These are phyloP conservation scores for Drosophila atripex DNA, from an alignment of 2,888 invertebrate genomes.

Conservation along the genomic window DNA sequence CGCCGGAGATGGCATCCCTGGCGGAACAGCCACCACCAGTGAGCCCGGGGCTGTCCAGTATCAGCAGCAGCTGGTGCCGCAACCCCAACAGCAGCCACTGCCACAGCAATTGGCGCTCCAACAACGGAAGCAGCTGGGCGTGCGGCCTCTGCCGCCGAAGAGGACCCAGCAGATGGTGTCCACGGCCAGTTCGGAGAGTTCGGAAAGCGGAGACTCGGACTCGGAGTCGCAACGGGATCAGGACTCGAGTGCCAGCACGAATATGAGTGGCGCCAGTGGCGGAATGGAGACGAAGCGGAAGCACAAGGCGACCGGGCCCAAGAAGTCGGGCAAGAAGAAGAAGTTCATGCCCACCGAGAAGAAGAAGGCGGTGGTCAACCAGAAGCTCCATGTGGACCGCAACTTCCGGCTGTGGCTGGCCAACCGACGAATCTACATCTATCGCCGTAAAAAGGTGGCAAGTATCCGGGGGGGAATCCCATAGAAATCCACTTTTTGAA, in stretches of 20 bases:
- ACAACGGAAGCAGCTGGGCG: not conserved
- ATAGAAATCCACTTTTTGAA: not conserved
- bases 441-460: slow-evolving; percentile 65
- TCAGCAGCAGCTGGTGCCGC: not conserved
- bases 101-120: not conserved
- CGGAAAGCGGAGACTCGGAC: slow-evolving; percentile 12
- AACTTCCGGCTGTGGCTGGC: slow-evolving; percentile 75
- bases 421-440: slow-evolving; percentile 73
- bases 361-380: slow-evolving; percentile 16
- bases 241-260: slow-evolving; percentile 12
- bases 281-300: slow-evolving; percentile 18
- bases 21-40: not conserved
- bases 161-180: not conserved
- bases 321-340: slow-evolving; percentile 40
- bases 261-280: not conserved
- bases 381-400: slow-evolving; percentile 58
- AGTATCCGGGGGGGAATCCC: not conserved
- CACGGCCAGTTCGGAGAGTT: slow-evolving; percentile 15
- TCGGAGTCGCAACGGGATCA: slow-evolving; percentile 13
- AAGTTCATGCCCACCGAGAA: slow-evolving; percentile 53
- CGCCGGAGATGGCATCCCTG: not conserved
- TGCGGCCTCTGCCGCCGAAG: not conserved
- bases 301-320: not conserved
- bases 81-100: not conserved
- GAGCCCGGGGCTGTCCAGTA: not conserved